These are phyloP conservation scores for Dreissena rostriformis DNA, from an alignment of 1,140 invertebrate species.

Conservation along the genomic window DNA sequence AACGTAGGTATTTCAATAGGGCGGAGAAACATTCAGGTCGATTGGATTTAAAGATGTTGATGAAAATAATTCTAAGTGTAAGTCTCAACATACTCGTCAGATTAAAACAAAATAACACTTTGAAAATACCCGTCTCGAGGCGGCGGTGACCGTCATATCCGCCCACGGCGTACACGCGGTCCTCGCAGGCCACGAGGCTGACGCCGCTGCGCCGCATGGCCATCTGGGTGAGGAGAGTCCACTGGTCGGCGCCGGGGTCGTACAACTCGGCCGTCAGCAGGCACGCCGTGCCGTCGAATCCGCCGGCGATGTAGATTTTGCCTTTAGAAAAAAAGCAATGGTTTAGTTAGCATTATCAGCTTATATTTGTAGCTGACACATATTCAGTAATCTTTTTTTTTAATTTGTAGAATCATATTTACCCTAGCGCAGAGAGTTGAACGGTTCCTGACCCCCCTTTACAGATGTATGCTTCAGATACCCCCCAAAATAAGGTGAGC, in stretches of 20 bases:
- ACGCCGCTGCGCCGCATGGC: conserved; percentile 83
- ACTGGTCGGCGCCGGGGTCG: conserved; percentile 90
- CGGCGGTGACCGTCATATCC: conserved; percentile 82
- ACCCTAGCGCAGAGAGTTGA: too few relatives aligned
- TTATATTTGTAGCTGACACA: too few relatives aligned
- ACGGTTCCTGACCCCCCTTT: too few relatives aligned
- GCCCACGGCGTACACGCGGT: conserved; percentile 81
- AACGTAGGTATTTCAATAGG: not conserved
- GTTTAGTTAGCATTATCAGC: too few relatives aligned
- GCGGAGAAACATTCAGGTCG: not conserved
- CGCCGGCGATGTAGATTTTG: conserved; percentile 84
- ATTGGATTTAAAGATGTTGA: not conserved
- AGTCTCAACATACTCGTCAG: not conserved
- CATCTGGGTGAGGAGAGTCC: conserved; percentile 92
- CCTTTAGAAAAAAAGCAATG: conserved; percentile 44
- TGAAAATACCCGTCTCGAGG: conserved; percentile 39
- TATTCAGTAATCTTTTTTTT: too few relatives aligned
- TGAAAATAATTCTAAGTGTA: conserved; percentile 1
- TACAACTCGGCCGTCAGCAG: conserved; percentile 92
- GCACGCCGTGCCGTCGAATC: conserved; percentile 93
- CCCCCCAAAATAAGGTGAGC: too few relatives aligned
- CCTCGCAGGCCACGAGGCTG: conserved; percentile 82
- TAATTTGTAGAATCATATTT: too few relatives aligned
- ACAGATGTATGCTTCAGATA: too few relatives aligned
- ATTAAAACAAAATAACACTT: not conserved